Evolutionary conservation across 2,797 vertebrate species (phyloP), one percentile per base, ranked within the genome.

Genomic region (Hydrophis major): DNA sequence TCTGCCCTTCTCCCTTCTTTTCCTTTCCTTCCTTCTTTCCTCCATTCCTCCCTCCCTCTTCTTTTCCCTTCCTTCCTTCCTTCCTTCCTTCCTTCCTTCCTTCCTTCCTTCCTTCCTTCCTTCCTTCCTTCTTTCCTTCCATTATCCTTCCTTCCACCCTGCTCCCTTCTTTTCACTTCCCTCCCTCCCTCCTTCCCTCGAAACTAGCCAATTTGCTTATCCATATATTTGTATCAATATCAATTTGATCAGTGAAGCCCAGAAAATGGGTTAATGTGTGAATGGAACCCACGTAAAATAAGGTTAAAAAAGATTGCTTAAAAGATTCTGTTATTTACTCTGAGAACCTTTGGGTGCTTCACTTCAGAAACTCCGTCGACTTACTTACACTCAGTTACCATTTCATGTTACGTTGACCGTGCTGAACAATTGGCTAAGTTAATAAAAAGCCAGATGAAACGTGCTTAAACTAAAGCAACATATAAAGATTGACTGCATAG

Each of bases 11-110:
- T 94, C 93, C 95, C 93, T 95, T 93, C 97, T 98, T 98, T 97
- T 98, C n/a, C 59, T 25, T 89, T 91, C 5, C 61, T 2, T 16
- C 60, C 42, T 18, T 59, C 97, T 97, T 89, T 91, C 89, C 47
- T 47, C 4, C 47, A 4, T 55, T 12, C 10, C 37, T 37, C 37
- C 37, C 37, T 37, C 37, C 37, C 37, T 37, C 37, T 37, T 37
- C 37, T 37, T 37, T 37, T 37, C 2, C 37, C 53, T 59, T 20
- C 18, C 1, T 59, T 59, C 94, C 92, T 93, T 94, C 94, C 98
- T 98, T 98, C 97, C 98, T 98, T 98, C 98, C 74, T 16, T 47
- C 4, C 53, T 42, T 56, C 83, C 22, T 93, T 92, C 37, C 37
- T 37, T 37, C 37, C 37, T 2, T 37, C 37, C 37, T 37, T 37